A percentile compares a stretch with the other conserved stretches of the same genome.
phyloP scores from a whole-genome alignment of 1,140 invertebrate genomes.

The Rhyacophila brunnea region DNA sequence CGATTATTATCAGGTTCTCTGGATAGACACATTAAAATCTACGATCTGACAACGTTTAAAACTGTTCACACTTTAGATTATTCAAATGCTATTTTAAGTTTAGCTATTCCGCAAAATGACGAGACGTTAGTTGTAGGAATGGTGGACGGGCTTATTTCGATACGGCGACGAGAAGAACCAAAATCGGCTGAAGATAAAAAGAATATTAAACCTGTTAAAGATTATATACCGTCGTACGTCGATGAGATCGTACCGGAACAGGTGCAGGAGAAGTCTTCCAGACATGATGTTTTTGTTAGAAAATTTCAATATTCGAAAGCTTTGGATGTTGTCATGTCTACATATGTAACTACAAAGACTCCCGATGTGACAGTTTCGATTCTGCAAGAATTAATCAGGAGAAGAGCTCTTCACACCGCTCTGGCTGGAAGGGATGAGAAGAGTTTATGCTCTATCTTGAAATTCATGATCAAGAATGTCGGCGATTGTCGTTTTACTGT shows the following conservation, averaged over 20 bases:
- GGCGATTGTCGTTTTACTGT: conserved; percentile 72
- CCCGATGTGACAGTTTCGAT: conserved; percentile 78
- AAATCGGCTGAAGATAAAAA: conserved; percentile 45
- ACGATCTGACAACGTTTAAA: conserved; percentile 84
- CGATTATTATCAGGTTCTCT: conserved; percentile 86
- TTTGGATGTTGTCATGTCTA: conserved; percentile 68
- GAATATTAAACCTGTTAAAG: conserved; percentile 55
- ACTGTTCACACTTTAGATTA: conserved; percentile 86
- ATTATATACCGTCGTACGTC: conserved; percentile 50
- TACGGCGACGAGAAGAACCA: conserved; percentile 69
- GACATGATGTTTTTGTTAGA: conserved; percentile 71
- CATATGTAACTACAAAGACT: conserved; percentile 59
- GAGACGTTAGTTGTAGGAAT: conserved; percentile 85
- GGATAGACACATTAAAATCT: conserved; percentile 93
- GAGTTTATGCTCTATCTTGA: conserved; percentile 64
- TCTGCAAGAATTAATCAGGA: conserved; percentile 79
- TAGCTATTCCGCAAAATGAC: conserved; percentile 79
- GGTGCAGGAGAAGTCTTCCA: conserved; percentile 49
- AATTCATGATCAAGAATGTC: conserved; percentile 76
- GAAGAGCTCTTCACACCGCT: conserved; percentile 70
- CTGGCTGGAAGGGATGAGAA: conserved; percentile 68
- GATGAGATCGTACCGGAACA: conserved; percentile 57
- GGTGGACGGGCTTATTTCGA: conserved; percentile 88
- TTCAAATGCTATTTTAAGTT: conserved; percentile 85
- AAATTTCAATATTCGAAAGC: conserved; percentile 83